Evolutionary conservation across 2,797 vertebrate genomes (phyloP).

Genomic region (Etheostoma perlongum): DNA sequence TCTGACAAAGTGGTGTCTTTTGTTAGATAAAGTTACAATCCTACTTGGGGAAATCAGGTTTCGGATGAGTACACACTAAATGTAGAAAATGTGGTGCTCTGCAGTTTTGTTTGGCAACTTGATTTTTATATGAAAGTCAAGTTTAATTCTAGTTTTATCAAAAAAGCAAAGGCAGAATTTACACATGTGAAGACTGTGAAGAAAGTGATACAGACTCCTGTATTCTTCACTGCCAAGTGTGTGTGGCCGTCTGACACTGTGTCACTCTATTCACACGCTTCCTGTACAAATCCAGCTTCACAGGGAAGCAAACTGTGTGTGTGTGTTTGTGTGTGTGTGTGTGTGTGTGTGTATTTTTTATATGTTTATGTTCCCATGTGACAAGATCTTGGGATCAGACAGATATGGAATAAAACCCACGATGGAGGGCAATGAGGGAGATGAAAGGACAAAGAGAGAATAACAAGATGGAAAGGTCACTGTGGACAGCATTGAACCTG

Average conservation of each 20-base stretch:
- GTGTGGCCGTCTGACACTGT: conserved; percentile 45
- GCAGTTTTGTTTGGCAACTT: neutral
- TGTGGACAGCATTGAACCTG: conserved; percentile 12
- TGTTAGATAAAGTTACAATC: conserved; percentile 7
- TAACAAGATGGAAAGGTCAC: conserved; percentile 28
- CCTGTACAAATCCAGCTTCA: conserved; percentile 42
- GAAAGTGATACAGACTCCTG: conserved; percentile 13
- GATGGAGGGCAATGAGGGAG: neutral
- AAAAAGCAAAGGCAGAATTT: neutral
- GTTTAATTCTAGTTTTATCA: conserved; percentile 1
- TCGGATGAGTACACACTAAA: neutral
- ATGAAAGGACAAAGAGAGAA: conserved; percentile 34
- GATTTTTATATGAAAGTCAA: neutral
- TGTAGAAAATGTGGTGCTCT: conserved; percentile 5
- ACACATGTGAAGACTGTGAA: conserved; percentile 25
- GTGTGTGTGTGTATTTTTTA: conserved; percentile 14
- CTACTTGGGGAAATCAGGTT: neutral
- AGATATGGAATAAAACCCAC: conserved; percentile 20
- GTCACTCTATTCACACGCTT: conserved; percentile 70
- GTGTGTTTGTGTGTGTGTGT: conserved; percentile 19
- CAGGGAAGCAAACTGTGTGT: conserved; percentile 2
- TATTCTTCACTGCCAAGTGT: neutral
- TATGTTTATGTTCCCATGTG: conserved; percentile 8
- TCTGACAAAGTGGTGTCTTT: conserved; percentile 1
- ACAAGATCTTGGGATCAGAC: conserved; percentile 23